A percentile compares a stretch with the other conserved stretches of the same genome.
These are phyloP conservation scores for Serinus canaria DNA, from an alignment of 2,113 vertebrate species.

Conservation along the genomic window DNA sequence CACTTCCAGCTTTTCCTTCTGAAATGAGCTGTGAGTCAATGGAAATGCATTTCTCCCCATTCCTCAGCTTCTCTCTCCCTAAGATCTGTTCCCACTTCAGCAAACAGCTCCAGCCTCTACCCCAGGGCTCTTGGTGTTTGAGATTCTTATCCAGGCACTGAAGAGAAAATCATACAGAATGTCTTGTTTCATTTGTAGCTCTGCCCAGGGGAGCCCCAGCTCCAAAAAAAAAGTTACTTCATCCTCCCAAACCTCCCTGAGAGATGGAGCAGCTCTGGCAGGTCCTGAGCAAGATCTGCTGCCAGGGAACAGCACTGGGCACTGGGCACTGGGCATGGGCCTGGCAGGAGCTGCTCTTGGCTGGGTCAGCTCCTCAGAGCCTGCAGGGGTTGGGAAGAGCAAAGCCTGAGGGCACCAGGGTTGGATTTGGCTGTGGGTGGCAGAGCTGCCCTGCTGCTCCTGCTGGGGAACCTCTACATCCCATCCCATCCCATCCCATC, in stretches of 20 bases:
- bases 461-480: background rate
- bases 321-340: background rate
- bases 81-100: background rate
- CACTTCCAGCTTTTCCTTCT: conserved; percentile 20
- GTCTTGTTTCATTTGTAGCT: background rate
- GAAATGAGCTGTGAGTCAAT: background rate
- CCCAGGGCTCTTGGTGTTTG: background rate
- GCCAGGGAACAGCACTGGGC: rapidly evolving
- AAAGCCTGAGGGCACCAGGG: rapidly evolving
- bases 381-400: background rate
- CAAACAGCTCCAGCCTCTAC: background rate
- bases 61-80: background rate
- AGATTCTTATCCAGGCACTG: conserved; percentile 13
- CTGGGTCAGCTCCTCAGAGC: background rate
- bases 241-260: background rate
- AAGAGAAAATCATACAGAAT: background rate
- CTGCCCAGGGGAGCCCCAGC: background rate
- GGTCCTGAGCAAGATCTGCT: background rate
- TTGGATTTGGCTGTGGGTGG: background rate
- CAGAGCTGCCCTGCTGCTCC: background rate
- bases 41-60: background rate
- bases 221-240: conserved; percentile 10
- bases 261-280: background rate
- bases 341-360: background rate
- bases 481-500: too few species aligned